Conservation (phyloP, 2,797 vertebrate genomes). For the Knipowitschia caucasica region DNA sequence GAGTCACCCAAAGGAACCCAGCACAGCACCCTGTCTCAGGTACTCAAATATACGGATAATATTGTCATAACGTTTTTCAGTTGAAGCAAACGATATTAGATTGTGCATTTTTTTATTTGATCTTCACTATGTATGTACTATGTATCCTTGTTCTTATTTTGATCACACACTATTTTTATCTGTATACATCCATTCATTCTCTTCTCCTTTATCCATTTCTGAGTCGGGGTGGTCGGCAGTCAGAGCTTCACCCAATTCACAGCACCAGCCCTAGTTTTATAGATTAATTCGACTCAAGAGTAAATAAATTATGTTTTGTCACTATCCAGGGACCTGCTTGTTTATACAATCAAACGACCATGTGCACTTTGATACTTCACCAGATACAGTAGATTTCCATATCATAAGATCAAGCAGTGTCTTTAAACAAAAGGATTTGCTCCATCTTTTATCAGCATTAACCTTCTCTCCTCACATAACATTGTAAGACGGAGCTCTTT, state of each 20-base stretch:
- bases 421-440: neutral
- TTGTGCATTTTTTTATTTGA: neutral
- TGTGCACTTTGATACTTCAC: neutral
- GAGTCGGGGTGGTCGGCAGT: too few species aligned
- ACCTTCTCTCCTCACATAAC: neutral
- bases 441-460: neutral
- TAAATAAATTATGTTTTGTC: too few species aligned
- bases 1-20: conserved; percentile 37
- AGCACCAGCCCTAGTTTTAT: too few species aligned
- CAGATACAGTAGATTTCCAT: neutral
- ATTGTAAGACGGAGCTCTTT: neutral
- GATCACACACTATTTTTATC: too few species aligned
- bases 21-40: conserved; percentile 55
- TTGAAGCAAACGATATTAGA: neutral
- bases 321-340: too few species aligned
- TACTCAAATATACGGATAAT: conserved; percentile 21
- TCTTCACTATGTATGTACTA: neutral
- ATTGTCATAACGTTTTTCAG: neutral
- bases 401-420: neutral
- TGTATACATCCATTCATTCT: too few species aligned
- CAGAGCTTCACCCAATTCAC: too few species aligned
- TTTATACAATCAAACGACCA: too few species aligned
- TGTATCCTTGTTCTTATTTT: neutral
- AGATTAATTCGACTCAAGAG: too few species aligned
- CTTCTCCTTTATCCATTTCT: too few species aligned